Base-by-base conservation (phyloP, 2,797 vertebrate genomes). In the Apogon talboti region DNA sequence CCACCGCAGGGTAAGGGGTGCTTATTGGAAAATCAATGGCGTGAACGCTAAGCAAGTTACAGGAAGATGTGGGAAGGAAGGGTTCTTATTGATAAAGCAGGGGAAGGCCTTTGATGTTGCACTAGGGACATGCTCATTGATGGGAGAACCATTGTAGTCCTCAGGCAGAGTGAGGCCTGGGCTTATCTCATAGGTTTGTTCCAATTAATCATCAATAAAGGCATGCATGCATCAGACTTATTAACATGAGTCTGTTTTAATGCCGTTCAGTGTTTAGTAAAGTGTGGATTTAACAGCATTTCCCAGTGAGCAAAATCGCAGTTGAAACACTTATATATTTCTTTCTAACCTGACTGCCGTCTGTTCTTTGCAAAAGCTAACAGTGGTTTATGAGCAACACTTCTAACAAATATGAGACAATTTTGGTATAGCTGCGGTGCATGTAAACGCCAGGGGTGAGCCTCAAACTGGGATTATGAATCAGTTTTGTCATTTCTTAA, bases 21-120 rank as follows among this genome's bases (percentile, higher is more conserved):
- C 97, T 96, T 95, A 98, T 96, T 97, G 95, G 92, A 98, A 98
- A 98, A 99, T 99, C 98, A 97, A 99, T 99, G 95, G 91, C 80
- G 93, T 96, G 96, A 98, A 96, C 95, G 94, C 96, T 96, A 96
- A 96, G 96, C 96, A 96, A 98, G 95, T 98, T 98, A 97, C 96
- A 98, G 96, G 96, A 98, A 98, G 94, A 96, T 94, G 95, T 94
- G 93, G 94, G 95, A 96, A 97, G 95, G 94, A 94, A 94, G 94
- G 95, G 95, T 94, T 94, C 82, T 94, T 95, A 97, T 94, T 95
- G 96, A 97, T 97, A 96, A 96, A 97, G 95, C 94, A 94, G 79
- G 84, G 82, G 91, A 93, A 93, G 91, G 89, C 94, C 95, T 97
- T 98, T 97, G 96, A 98, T 97, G 95, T 94, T 95, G 95, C 95